Conservation (phyloP, 23 tunicate genomes). For the Ciona savignyi region DNA sequence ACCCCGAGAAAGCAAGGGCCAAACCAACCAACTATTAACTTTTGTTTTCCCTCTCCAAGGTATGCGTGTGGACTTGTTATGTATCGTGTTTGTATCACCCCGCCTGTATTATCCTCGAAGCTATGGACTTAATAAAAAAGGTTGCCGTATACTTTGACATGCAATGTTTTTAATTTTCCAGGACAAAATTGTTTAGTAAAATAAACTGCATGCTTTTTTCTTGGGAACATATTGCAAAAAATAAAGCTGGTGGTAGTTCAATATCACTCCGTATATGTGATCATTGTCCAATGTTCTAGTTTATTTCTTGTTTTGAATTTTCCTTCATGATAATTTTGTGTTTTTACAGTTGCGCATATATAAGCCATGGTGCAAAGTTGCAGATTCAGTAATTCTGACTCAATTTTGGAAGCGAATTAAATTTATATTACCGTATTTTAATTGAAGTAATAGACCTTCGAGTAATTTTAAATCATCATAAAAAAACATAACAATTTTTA, state of each 20-base stretch:
- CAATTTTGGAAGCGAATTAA: too few species aligned
- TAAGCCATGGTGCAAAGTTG: conserved; percentile 2
- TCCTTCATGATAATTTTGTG: neutral
- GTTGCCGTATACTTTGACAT: neutral
- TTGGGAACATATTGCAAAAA: neutral
- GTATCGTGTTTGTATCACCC: neutral
- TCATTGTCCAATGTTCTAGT: neutral
- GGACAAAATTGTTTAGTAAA: neutral
- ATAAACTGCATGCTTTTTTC: neutral
- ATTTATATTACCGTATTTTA: too few species aligned
- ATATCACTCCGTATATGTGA: neutral
- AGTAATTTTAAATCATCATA: too few species aligned
- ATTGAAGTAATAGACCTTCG: too few species aligned
- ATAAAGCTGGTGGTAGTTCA: neutral
- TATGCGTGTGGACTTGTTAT: neutral
- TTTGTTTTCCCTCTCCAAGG: neutral
- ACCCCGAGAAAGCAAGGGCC: conserved; percentile 42
- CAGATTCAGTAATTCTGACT: too few species aligned
- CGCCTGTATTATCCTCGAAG: neutral
- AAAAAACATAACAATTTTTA: too few species aligned
- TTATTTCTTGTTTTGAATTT: neutral
- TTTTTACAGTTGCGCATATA: neutral
- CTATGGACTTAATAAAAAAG: neutral
- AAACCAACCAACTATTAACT: conserved; percentile 42
- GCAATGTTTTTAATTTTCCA: neutral